Percentiles rank a stretch among this genome's conserved stretches.
phyloP scores from a whole-genome alignment of 2,888 invertebrate species.

The Nomada flava region DNA sequence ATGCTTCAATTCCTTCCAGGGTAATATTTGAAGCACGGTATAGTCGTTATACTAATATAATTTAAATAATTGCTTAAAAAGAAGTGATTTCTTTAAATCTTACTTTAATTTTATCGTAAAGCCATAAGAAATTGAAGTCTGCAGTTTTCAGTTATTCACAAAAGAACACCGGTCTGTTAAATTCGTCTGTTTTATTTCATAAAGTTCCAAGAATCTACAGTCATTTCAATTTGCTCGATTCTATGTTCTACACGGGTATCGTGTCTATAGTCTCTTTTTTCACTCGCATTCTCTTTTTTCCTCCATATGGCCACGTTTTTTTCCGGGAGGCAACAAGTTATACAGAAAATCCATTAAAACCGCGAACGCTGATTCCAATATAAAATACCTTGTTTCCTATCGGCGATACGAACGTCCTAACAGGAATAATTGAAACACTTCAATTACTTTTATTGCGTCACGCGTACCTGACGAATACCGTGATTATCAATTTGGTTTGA shows the following conservation, averaged over 20 bases:
- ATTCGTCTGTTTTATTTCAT: not conserved
- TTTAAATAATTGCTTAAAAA: too few relatives aligned
- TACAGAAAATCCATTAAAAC: slow-evolving; percentile 40
- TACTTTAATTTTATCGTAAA: not conserved
- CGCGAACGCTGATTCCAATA: slow-evolving; percentile 9
- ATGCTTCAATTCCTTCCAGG: too few relatives aligned
- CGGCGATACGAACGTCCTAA: not conserved
- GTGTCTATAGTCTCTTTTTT: not conserved
- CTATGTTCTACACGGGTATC: slow-evolving; percentile 9
- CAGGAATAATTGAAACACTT: slow-evolving; percentile 9
- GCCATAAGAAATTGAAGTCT: not conserved
- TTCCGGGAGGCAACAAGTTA: slow-evolving; percentile 20
- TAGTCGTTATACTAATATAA: too few relatives aligned
- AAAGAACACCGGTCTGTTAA: too few relatives aligned
- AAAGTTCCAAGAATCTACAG: not conserved
- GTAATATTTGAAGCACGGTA: too few relatives aligned
- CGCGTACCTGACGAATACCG: not conserved
- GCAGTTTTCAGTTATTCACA: not conserved
- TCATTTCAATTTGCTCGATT: not conserved
- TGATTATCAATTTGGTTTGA: not conserved
- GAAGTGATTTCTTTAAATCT: too few relatives aligned
- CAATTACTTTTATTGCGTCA: not conserved
- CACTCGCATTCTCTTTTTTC: not conserved
- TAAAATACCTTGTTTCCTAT: slow-evolving; percentile 22
- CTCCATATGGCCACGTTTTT: slow-evolving; percentile 8